These are phyloP conservation scores for Hydropsyche tenuis DNA, from an alignment of 1,140 invertebrate species.

Conservation along the genomic window DNA sequence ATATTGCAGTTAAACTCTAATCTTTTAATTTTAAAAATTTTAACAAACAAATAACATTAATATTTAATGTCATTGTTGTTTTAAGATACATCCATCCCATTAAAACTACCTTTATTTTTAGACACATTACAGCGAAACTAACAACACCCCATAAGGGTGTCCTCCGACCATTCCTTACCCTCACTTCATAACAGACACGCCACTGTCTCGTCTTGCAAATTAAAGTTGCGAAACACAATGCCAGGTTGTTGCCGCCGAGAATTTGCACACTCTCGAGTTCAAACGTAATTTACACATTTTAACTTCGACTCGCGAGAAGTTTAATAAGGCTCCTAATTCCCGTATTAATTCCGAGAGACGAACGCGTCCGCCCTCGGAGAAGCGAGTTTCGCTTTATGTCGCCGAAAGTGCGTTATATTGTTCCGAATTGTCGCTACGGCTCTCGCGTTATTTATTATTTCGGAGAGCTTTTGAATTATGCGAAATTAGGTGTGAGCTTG, in stretches of 20 bases:
- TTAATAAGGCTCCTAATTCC: constrained; percentile 39
- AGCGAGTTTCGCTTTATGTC: not conserved
- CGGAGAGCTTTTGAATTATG: not conserved
- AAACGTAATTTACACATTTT: constrained; percentile 44
- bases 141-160: too few relatives aligned
- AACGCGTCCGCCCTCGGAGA: not conserved
- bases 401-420: too few relatives aligned
- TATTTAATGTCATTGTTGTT: too few relatives aligned
- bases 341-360: constrained; percentile 31
- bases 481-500: not conserved
- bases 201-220: not conserved
- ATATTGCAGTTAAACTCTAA: too few relatives aligned
- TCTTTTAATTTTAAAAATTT: too few relatives aligned
- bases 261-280: constrained; percentile 40
- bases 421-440: constrained; percentile 1
- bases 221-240: constrained; percentile 16
- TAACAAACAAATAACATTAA: too few relatives aligned
- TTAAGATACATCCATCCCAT: too few relatives aligned
- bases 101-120: too few relatives aligned
- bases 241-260: not conserved
- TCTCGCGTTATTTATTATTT: not conserved
- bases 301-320: constrained; percentile 30
- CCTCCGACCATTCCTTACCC: too few relatives aligned
- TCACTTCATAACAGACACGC: too few relatives aligned
- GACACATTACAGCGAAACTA: too few relatives aligned